Percentiles rank a stretch among this genome's conserved stretches.
These are phyloP conservation scores for Mellivora capensis DNA, from an alignment of 2,113 vertebrate species.

Conservation along the genomic window DNA sequence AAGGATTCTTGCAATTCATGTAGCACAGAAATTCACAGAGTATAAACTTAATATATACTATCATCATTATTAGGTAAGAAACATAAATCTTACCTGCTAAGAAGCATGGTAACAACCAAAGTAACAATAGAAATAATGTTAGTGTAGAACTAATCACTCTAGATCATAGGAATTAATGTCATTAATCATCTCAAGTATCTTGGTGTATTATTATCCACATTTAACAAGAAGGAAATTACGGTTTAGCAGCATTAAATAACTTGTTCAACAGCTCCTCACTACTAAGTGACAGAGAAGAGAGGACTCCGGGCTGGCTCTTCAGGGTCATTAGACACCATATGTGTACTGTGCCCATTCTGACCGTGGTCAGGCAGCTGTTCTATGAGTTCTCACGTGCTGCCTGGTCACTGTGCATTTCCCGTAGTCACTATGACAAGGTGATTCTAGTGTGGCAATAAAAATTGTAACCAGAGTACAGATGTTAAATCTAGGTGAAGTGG, in stretches of 20 bases:
- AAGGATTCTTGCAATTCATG: background rate
- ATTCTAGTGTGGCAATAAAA: background rate
- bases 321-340: background rate
- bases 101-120: background rate
- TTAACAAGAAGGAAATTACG: background rate
- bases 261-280: background rate
- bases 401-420: background rate
- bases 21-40: background rate
- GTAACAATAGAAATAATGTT: background rate
- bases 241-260: background rate
- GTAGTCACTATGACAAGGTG: accelerated
- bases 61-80: background rate
- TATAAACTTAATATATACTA: background rate
- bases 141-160: background rate
- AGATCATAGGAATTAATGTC: background rate
- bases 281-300: background rate
- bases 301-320: background rate
- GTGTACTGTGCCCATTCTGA: background rate
- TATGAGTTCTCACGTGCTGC: accelerated
- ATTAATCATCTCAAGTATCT: background rate
- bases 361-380: accelerated
- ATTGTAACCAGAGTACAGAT: background rate
- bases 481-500: background rate
- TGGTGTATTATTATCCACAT: background rate
- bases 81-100: background rate